Percentiles rank a stretch among this genome's conserved stretches.
These are phyloP conservation scores for Graphium colonna DNA, from an alignment of 2,888 invertebrate genomes.

Conservation along the genomic window DNA sequence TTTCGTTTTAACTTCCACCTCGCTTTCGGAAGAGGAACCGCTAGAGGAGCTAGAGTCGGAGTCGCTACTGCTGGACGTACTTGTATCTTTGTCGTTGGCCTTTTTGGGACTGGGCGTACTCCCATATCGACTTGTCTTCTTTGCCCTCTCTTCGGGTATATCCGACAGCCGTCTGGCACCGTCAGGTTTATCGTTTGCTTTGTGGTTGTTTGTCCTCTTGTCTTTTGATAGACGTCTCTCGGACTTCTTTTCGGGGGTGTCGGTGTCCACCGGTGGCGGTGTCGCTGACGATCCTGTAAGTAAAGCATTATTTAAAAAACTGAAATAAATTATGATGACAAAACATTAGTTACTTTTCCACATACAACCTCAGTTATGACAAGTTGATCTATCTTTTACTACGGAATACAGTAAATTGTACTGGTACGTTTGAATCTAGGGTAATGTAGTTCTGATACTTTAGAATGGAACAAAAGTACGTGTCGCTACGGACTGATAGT, in stretches of 20 bases:
- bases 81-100: constrained; percentile 49
- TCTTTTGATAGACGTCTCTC: constrained; percentile 58
- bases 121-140: constrained; percentile 50
- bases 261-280: constrained; percentile 56
- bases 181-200: constrained; percentile 54
- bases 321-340: no score
- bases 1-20: constrained; percentile 41
- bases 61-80: constrained; percentile 57
- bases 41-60: constrained; percentile 62
- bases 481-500: no score
- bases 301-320: background rate
- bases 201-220: constrained; percentile 50
- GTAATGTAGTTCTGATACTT: no score
- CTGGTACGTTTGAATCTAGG: no score
- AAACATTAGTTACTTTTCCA: no score
- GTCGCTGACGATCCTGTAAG: constrained; percentile 59
- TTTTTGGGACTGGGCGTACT: constrained; percentile 57
- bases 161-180: constrained; percentile 51
- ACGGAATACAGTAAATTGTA: no score
- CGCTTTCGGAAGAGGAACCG: constrained; percentile 50
- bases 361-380: no score
- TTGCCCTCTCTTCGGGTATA: constrained; percentile 56
- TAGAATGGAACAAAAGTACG: no score
- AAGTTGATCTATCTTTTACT: no score
- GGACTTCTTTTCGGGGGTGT: constrained; percentile 58